Conservation (phyloP, 2,888 invertebrate species). For the Epinotia bilunana region DNA sequence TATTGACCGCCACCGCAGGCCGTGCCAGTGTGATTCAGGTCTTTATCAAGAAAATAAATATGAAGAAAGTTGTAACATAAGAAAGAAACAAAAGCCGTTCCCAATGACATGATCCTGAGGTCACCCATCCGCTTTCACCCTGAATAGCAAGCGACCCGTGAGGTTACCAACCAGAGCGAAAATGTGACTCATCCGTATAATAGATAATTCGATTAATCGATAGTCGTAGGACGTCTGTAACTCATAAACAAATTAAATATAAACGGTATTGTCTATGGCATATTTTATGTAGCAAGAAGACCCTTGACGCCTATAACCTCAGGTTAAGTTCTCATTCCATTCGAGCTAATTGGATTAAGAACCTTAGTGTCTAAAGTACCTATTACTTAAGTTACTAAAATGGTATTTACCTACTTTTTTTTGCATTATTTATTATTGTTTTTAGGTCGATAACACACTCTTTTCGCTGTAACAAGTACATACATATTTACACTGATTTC, state of each 20-base stretch:
- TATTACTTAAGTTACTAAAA: too few species aligned
- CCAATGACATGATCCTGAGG: conserved; percentile 40
- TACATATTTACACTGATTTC: not conserved
- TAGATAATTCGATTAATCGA: conserved; percentile 36
- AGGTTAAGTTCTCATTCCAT: too few species aligned
- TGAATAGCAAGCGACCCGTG: conserved; percentile 33
- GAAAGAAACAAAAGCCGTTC: conserved; percentile 32
- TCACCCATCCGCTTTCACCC: conserved; percentile 41
- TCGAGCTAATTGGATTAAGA: too few species aligned
- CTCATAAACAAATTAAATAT: not conserved
- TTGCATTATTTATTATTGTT: too few species aligned
- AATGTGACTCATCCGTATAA: conserved; percentile 26
- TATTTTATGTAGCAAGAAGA: too few species aligned
- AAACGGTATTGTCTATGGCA: not conserved
- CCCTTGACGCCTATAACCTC: too few species aligned
- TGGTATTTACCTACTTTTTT: too few species aligned
- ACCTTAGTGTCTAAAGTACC: too few species aligned
- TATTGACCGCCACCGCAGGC: too few species aligned
- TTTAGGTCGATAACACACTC: not conserved
- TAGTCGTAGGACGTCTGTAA: conserved; percentile 1
- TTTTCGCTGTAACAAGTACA: too few species aligned
- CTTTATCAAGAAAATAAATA: not conserved
- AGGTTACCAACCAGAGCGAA: conserved; percentile 38
- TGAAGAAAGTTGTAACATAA: conserved; percentile 34
- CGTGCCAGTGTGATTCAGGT: too few species aligned